Conservation (phyloP, 1,140 invertebrate species). For the Pseudomyrmex sp. region DNA sequence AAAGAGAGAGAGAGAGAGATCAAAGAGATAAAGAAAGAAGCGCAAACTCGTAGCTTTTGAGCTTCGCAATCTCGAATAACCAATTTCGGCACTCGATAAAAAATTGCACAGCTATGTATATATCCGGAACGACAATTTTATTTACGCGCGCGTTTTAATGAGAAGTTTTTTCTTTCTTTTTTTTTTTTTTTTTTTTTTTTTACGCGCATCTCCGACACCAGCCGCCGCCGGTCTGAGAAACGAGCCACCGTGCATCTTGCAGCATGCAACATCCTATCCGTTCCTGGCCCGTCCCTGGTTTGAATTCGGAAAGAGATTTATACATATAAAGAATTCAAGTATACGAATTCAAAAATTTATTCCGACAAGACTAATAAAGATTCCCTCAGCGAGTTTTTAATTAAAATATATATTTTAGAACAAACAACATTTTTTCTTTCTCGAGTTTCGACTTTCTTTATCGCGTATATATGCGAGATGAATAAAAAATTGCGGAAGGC, state of each 20-base stretch:
- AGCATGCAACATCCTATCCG: neutral
- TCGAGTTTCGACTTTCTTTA: neutral
- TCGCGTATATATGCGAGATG: neutral
- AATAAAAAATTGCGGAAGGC: neutral
- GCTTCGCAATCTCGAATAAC: slow-evolving; percentile 35
- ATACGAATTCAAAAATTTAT: neutral
- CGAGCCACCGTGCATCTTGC: neutral
- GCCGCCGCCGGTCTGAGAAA: slow-evolving; percentile 4
- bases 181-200: no score
- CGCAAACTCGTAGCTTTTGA: slow-evolving; percentile 27
- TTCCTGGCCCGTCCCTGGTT: no score
- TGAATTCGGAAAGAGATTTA: no score
- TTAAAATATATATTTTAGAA: no score
- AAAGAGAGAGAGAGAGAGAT: neutral
- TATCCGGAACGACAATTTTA: slow-evolving; percentile 34
- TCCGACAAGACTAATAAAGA: no score
- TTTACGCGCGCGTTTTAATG: slow-evolving; percentile 42
- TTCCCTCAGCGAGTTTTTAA: neutral
- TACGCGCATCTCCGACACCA: neutral
- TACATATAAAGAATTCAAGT: neutral
- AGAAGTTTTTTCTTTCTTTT: neutral
- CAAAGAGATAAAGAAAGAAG: neutral
- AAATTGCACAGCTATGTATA: slow-evolving; percentile 5
- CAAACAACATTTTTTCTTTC: neutral
- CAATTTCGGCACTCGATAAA: slow-evolving; percentile 44